Evolutionary conservation across 2,113 vertebrate genomes (phyloP).

Genomic region (Rhegmatorhina hoffmannsi): DNA sequence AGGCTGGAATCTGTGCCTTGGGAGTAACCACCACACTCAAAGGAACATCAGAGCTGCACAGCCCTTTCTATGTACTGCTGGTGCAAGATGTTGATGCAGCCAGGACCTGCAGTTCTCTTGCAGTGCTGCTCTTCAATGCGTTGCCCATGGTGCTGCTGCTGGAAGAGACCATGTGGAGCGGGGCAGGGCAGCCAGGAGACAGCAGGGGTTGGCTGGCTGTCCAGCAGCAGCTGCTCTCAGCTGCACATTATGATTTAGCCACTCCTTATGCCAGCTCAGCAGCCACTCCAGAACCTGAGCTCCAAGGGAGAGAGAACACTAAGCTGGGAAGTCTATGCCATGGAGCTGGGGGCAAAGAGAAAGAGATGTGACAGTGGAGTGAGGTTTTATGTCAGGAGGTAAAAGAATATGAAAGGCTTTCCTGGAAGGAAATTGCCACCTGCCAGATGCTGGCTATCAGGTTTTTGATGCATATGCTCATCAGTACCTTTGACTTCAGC

Average conservation of each 20-base stretch:
- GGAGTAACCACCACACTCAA: rapidly evolving
- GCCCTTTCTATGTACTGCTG: rapidly evolving
- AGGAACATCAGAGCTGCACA: no score
- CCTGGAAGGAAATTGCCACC: not conserved
- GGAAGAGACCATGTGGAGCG: not conserved
- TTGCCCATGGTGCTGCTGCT: rapidly evolving
- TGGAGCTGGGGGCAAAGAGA: not conserved
- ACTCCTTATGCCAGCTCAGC: not conserved
- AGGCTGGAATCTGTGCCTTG: not conserved
- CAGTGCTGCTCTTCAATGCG: rapidly evolving
- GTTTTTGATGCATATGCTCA: no score
- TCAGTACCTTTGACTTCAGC: not conserved
- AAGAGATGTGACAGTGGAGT: rapidly evolving
- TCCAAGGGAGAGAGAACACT: not conserved
- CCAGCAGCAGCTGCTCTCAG: rapidly evolving
- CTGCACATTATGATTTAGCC: not conserved
- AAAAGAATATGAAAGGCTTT: not conserved
- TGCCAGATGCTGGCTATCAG: not conserved
- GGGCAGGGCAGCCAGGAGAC: not conserved
- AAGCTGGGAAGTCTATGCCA: rapidly evolving
- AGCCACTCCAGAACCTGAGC: not conserved
- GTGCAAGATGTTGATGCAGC: rapidly evolving
- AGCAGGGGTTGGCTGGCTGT: not conserved
- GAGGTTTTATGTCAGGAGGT: not conserved
- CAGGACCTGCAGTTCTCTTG: not conserved